Base-by-base conservation (phyloP, 23 tunicate genomes). In the Phallusia fumigata region DNA sequence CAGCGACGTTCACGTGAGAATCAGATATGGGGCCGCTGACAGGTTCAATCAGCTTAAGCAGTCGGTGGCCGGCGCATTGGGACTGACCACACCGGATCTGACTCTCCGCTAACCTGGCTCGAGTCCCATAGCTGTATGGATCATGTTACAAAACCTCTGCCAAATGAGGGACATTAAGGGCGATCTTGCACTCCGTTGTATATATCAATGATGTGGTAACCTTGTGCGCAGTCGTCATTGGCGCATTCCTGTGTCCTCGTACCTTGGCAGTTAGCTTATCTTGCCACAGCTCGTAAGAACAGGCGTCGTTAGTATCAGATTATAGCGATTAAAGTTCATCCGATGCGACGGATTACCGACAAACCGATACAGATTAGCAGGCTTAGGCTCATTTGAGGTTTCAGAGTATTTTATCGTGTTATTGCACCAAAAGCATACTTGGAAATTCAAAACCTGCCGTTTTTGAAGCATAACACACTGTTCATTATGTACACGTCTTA, bases 261-360 rank as follows among this genome's bases (percentile, higher is more conserved):
- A 40, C 47, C 47, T 3, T 40, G 47, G 47, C 47, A 40, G 47
- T 40, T 40, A 22, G 69, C 69, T 58, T 24, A 58, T 58, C 69
- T 58, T 58, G 69, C 69, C 26, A 58, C 69, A 58, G 69, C 69
- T 22, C 69, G 69, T 13, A 40, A 40, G 47, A 10, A 5, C 47
- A 40, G 10, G 69, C 28, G 69, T 58, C 69, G 69, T 58, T 21
- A 58, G 69, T 58, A 58, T 58, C 69, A 58, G 69, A 58, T 58
- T 58, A 58, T 58, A 24, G 69, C 69, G 69, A 58, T 58, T 58
- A 21, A 58, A 58, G 69, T 58, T 6, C 69, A 58, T 24, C 69
- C 69, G 69, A 58, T 58, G 69, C 69, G 28, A 58, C 28, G 69
- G 69, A 58, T 58, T 58, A 58, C 69, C 69, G 69, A 22, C 69